phyloP scores from a whole-genome alignment of 2,113 vertebrate species.

The Chionis minor region DNA sequence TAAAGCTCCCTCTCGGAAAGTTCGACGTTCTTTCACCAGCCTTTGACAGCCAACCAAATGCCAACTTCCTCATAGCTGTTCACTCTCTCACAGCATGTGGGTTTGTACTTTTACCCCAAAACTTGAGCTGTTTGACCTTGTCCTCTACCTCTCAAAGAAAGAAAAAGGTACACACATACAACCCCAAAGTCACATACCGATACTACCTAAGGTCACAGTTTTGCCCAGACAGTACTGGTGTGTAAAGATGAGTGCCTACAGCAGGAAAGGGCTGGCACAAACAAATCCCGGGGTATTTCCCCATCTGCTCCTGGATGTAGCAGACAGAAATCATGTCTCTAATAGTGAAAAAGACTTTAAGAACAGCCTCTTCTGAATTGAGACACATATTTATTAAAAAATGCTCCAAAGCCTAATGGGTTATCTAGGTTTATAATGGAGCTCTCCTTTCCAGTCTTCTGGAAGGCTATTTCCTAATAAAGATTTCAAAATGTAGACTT shows the following conservation, averaged over 20 bases:
- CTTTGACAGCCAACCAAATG: background rate
- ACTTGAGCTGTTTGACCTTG: background rate
- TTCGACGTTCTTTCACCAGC: background rate
- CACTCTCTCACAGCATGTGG: background rate
- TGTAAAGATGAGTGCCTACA: background rate
- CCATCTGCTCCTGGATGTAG: background rate
- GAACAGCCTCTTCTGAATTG: background rate
- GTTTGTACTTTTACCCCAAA: background rate
- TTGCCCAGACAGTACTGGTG: background rate
- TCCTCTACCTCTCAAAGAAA: background rate
- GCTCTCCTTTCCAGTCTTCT: background rate
- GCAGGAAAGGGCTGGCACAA: background rate
- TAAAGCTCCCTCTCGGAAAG: background rate
- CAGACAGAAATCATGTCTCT: background rate
- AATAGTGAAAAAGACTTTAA: background rate
- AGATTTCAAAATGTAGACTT: background rate
- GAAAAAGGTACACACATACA: background rate
- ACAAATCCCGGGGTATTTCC: background rate
- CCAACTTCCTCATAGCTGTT: fast-evolving
- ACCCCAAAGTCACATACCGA: background rate
- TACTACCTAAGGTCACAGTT: background rate
- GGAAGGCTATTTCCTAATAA: background rate
- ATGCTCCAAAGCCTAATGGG: background rate
- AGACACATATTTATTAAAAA: background rate
- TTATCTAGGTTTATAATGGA: background rate